These are phyloP conservation scores for Gymnothorax reevesii DNA, from an alignment of 2,797 vertebrate genomes.

Conservation along the genomic window DNA sequence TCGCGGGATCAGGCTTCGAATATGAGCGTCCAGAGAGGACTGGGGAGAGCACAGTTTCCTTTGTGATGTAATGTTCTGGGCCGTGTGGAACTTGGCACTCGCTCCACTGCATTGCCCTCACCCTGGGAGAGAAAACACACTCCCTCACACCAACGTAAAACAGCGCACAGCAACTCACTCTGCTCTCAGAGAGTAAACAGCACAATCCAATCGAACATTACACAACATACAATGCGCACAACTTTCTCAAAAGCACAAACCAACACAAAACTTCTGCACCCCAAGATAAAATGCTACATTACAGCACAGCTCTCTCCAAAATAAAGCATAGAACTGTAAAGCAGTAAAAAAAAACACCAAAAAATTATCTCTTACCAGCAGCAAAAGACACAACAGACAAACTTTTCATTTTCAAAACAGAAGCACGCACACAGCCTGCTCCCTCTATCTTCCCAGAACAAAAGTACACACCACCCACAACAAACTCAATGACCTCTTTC, in stretches of 20 bases:
- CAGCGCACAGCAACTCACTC: slow-evolving; percentile 42
- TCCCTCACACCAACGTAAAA: slow-evolving; percentile 61
- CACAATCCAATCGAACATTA: neutral
- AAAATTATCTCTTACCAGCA: slow-evolving; percentile 46
- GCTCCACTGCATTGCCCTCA: slow-evolving; percentile 66
- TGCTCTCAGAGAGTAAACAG: slow-evolving; percentile 27
- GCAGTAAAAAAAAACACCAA: slow-evolving; percentile 33
- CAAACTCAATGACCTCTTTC: slow-evolving; percentile 48
- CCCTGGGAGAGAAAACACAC: slow-evolving; percentile 66
- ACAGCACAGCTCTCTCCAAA: slow-evolving; percentile 25
- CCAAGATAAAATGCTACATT: slow-evolving; percentile 54
- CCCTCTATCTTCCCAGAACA: neutral
- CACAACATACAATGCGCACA: slow-evolving; percentile 30
- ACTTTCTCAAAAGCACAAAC: slow-evolving; percentile 44
- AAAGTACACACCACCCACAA: slow-evolving; percentile 53
- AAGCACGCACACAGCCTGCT: slow-evolving; percentile 13
- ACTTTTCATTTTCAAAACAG: slow-evolving; percentile 11
- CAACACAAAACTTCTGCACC: slow-evolving; percentile 64
- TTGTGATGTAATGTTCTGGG: slow-evolving; percentile 69
- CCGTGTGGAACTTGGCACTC: slow-evolving; percentile 69
- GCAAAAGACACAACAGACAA: slow-evolving; percentile 37
- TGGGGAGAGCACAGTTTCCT: slow-evolving; percentile 56
- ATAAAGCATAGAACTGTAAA: slow-evolving; percentile 41
- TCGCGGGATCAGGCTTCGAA: neutral
- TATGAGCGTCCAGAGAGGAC: slow-evolving; percentile 34